These are phyloP conservation scores for Brachymystax lenok DNA, from an alignment of 2,797 vertebrate genomes.

Conservation along the genomic window DNA sequence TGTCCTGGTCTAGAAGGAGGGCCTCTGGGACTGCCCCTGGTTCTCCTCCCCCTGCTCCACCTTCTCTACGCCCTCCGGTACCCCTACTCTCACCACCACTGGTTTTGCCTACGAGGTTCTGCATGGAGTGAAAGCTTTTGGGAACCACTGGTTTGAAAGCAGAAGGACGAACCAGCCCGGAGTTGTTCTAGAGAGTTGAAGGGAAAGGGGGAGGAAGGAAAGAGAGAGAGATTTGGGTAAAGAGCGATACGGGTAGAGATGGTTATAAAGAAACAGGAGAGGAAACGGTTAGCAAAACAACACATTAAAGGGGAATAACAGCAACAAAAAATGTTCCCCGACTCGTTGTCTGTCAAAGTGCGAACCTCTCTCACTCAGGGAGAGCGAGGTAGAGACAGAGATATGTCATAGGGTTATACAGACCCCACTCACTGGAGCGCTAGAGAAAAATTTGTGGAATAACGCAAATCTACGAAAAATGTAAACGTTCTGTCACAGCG, in stretches of 20 bases:
- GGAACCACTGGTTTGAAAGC: constrained; percentile 99
- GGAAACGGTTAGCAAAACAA: background rate
- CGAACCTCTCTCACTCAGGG: no score
- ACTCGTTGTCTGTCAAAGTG: no score
- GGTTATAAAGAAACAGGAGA: background rate
- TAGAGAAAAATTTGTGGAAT: no score
- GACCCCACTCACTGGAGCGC: no score
- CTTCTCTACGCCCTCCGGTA: constrained; percentile 69
- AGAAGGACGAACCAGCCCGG: constrained; percentile 93
- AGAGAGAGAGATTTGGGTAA: background rate
- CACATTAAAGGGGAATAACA: background rate
- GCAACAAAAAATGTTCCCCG: no score
- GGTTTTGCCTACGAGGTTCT: constrained; percentile 92
- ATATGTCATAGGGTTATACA: no score
- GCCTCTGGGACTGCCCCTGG: constrained; percentile 77
- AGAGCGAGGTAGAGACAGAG: no score
- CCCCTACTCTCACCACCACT: constrained; percentile 80
- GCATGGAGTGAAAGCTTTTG: constrained; percentile 99
- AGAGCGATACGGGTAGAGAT: background rate
- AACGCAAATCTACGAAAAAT: no score
- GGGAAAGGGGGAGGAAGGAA: background rate
- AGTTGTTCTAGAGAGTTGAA: constrained; percentile 86
- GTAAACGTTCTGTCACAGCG: no score
- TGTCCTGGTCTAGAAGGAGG: constrained; percentile 80
- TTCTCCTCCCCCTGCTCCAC: constrained; percentile 66